Base-by-base conservation (phyloP, 1,140 invertebrate genomes). In the Caenorhabditis briggsae region DNA sequence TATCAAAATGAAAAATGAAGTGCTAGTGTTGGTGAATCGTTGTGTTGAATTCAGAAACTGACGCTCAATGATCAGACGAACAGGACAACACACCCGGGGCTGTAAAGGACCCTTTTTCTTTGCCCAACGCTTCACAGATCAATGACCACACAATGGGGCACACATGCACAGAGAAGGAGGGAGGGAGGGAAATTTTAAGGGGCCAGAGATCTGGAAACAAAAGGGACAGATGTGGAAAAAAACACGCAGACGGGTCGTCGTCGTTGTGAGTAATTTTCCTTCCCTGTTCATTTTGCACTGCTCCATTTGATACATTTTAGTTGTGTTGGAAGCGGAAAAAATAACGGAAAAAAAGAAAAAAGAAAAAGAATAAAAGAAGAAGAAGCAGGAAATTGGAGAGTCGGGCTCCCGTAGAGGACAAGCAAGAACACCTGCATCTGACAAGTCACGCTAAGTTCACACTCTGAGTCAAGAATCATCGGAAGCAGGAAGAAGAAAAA, bases 161-260 rank as follows among this genome's bases (percentile, higher is more conserved):
- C 65, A 74, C 65, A 74, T 74, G 65, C 65, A 74, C 65, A 59
- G 56, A 23, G n/a, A 58, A 23, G 16, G 64, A 46, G 41, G 46
- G 41, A 46, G 20, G 46, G 25, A 64, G 59, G 23, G 43, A 23
- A 14, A 74, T 46, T 74, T n/a, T 74, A 74, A 74, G 65, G 65
- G 11, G 41, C 18, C 65, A 74, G 65, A 74, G 65, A 74, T 74
- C 65, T 74, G 65, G 41, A 74, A 74, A 74, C 65, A 48, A 74
- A 74, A 18, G 33, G 33, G 25, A 46, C 12, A 25, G 65, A 18
- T 46, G 16, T 11, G n/a, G n/a, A 46, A 43, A 74, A 43, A 74
- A 46, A 74, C 65, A 74, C 41, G 65, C 33, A 33, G 33, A 33
- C 33, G 33, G 33, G 33, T 33, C 33, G 33, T 33, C 33, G 33